These are phyloP conservation scores for Pleuronectes platessa DNA, from an alignment of 2,113 vertebrate species.

Conservation along the genomic window DNA sequence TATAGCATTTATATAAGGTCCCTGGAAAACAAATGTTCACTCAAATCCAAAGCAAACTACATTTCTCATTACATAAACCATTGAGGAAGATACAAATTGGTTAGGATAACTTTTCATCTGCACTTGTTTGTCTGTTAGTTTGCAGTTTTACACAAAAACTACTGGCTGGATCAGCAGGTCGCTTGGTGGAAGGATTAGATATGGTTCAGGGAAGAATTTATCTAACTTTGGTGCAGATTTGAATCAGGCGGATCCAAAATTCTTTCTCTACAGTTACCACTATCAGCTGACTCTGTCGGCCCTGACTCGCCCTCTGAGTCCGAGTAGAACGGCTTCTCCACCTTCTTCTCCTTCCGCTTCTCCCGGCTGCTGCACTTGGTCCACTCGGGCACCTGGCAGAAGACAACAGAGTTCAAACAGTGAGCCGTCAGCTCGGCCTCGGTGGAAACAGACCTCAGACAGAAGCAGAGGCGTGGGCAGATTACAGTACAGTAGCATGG, in stretches of 20 bases:
- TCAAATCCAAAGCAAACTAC: too few relatives aligned
- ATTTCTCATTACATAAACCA: too few relatives aligned
- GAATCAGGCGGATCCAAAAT: too few relatives aligned
- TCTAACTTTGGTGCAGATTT: too few relatives aligned
- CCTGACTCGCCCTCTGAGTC: slow-evolving; percentile 97
- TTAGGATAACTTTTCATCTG: too few relatives aligned
- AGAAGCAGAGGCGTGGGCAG: slow-evolving; percentile 59
- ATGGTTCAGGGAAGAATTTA: too few relatives aligned
- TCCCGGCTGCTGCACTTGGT: slow-evolving; percentile 96
- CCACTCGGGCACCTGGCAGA: slow-evolving; percentile 94
- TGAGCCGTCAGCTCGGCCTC: slow-evolving; percentile 12
- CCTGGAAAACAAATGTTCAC: too few relatives aligned
- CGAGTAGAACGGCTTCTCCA: slow-evolving; percentile 97
- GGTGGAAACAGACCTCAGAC: slow-evolving; percentile 5
- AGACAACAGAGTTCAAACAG: slow-evolving; percentile 8
- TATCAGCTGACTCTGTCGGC: slow-evolving; percentile 95
- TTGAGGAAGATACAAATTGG: too few relatives aligned
- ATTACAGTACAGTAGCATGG: slow-evolving; percentile 64
- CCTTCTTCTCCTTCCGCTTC: slow-evolving; percentile 97
- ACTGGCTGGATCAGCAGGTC: too few relatives aligned
- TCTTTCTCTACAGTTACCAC: slow-evolving; percentile 79
- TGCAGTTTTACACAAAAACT: too few relatives aligned
- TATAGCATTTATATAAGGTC: not conserved
- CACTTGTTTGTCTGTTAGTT: too few relatives aligned
- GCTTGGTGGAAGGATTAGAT: too few relatives aligned